These are phyloP conservation scores for Yoshiicerus persimilis DNA, from an alignment of 1,140 invertebrate species.

Conservation along the genomic window DNA sequence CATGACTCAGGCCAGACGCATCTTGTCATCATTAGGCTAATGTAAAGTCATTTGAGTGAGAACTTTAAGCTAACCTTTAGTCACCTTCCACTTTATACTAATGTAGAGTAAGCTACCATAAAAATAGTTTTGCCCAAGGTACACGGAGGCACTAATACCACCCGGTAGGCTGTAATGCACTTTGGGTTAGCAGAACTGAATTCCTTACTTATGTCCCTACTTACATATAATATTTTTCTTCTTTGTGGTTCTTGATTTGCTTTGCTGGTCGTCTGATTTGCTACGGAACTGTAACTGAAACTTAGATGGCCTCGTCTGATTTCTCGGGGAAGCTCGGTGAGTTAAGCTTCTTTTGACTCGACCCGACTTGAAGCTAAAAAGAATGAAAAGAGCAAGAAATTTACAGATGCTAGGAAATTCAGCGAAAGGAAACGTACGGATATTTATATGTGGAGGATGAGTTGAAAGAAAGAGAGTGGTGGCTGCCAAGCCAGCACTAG, in stretches of 20 bases:
- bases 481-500: too few species aligned
- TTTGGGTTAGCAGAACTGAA: too few species aligned
- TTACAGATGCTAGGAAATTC: neutral
- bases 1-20: neutral
- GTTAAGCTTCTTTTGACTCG: neutral
- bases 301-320: neutral
- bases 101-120: too few species aligned
- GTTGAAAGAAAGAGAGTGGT: neutral
- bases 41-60: conserved; percentile 32
- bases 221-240: neutral
- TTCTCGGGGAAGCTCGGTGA: neutral
- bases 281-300: neutral
- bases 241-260: neutral
- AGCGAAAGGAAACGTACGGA: neutral
- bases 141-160: too few species aligned
- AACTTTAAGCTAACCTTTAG: neutral
- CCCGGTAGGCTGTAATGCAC: too few species aligned
- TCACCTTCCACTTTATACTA: neutral
- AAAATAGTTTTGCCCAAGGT: too few species aligned
- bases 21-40: conserved; percentile 37
- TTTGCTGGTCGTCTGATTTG: neutral
- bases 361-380: neutral
- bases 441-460: neutral
- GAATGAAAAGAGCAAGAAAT: neutral
- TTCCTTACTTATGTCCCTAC: neutral